Base-by-base conservation (phyloP, 2,888 invertebrate species). In the Lacanobia oleracea region DNA sequence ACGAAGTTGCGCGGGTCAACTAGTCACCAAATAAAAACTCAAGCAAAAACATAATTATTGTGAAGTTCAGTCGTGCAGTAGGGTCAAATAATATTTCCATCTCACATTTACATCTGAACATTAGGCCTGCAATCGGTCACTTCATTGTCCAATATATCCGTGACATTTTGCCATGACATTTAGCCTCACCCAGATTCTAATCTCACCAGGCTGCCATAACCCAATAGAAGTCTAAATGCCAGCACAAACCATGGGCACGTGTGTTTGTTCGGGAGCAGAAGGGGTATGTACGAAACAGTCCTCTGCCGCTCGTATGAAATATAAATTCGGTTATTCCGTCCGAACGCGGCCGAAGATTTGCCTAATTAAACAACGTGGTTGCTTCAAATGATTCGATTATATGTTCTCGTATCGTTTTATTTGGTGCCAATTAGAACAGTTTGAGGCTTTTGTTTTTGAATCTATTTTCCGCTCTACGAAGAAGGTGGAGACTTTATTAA, bases 301-400 rank as follows among this genome's bases (percentile, higher is more conserved):
- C 21, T 65, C 9, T 43, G 16, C 27, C 51, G 50, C 37, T 69
- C 51, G 43, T 77, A 72, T 83, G 67, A 83, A 81, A 83, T 83
- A 80, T 73, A 76, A 83, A 82, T 83, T 80, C 43, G 60, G 75
- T 79, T 76, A 75, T 64, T 57, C 63, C 45, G 67, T 67, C 59
- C 72, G 53, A 71, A 68, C 70, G 67, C 66, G 37, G 66, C 65
- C 56, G 48, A 76, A 80, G 76, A 81, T 83, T 83, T 76, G 60
- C 65, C 60, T 75, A 81, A 83, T 80, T 72, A 72, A 68, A 82
- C 61, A 81, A 50, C 10, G 23, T 45, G 60, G 73, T 66, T 53
- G 65, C 12, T 82, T 64, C 6, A 27, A 77, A 76, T 64, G 16
- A 76, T 67, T 76, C 63, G 18, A 67, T 79, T 76, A 45, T 18